Base-by-base conservation (phyloP, 2,888 invertebrate species). In the Amiota minor region DNA sequence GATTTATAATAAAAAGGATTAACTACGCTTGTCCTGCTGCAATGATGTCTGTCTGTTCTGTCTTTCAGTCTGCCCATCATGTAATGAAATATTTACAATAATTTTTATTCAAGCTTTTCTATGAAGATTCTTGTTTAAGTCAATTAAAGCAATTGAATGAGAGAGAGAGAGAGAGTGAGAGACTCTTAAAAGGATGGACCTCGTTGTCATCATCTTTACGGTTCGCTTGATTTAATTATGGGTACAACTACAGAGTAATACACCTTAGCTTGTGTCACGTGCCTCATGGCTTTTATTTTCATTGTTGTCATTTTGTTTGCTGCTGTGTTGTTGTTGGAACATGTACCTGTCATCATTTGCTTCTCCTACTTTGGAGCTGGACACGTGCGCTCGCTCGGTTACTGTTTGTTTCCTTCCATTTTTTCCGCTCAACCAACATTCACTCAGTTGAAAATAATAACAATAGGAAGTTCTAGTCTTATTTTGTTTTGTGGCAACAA, bases 1-100 rank as follows among this genome's bases (percentile, higher is more conserved):
- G 81, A 82, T 85, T 86, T 88, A 83, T 82, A 87, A 88, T 82
- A 78, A 82, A 89, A 87, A 83, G 88, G 89, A 89, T 89, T 88
- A 88, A 35, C 35, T 35, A 35, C 35, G 35, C 35, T 35, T 35
- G 35, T 35, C 35, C 35, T 35, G 35, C 35, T 35, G 0, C 35
- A 35, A 35, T 35, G 35, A 35, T 35, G 35, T 23, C 3, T 23
- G 23, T 23, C 23, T 77, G 80, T 76, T 71, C 56, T 65, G 59
- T 12, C 69, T 23, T 35, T 12, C 8, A 45, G 18, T 2, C n/a
- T 65, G 16, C 14, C 9, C 50, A 16, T 56, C 69, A 76, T 75
- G 76, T 73, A 73, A 74, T 72, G 53, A 53, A 53, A 53, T 53
- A 53, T 35, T 35, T 35, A 35, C 53, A 16, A 9, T 16, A 16